These are phyloP conservation scores for Benthosema pterotum DNA, from an alignment of 2,797 vertebrate genomes.

Conservation along the genomic window DNA sequence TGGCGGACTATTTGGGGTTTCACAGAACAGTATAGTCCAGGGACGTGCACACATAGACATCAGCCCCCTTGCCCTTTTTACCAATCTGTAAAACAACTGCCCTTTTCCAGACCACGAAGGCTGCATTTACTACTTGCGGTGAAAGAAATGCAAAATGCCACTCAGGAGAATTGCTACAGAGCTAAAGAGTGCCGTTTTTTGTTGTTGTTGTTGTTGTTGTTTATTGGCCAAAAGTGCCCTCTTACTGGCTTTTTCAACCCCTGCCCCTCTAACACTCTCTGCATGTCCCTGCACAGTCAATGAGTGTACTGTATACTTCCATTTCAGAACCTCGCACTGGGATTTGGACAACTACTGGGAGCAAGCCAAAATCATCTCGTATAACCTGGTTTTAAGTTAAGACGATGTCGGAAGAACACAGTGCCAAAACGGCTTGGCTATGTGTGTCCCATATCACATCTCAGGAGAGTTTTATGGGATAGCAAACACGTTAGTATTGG, in stretches of 20 bases:
- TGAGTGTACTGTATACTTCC: constrained; percentile 25
- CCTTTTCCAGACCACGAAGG: too few relatives aligned
- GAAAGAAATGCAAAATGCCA: too few relatives aligned
- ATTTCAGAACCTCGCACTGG: constrained; percentile 10
- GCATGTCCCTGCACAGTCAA: constrained; percentile 6
- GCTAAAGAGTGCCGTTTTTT: too few relatives aligned
- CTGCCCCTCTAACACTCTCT: too few relatives aligned
- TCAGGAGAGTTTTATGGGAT: constrained; percentile 53
- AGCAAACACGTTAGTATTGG: constrained; percentile 26
- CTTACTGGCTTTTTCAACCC: too few relatives aligned
- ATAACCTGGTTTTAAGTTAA: constrained; percentile 2
- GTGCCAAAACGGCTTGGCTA: constrained; percentile 36
- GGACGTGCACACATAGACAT: too few relatives aligned
- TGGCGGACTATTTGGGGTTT: constrained; percentile 24
- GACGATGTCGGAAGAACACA: constrained; percentile 25
- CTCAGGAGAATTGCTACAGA: too few relatives aligned
- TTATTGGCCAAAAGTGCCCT: too few relatives aligned
- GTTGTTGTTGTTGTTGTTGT: too few relatives aligned
- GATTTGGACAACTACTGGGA: constrained; percentile 15
- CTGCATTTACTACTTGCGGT: too few relatives aligned
- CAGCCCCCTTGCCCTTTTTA: too few relatives aligned
- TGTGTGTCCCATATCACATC: constrained; percentile 36
- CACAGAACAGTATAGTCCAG: constrained; percentile 20
- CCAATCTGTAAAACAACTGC: too few relatives aligned
- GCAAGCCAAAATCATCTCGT: constrained; percentile 24